Conservation (phyloP, 2,113 vertebrate genomes). For the Lota lota region DNA sequence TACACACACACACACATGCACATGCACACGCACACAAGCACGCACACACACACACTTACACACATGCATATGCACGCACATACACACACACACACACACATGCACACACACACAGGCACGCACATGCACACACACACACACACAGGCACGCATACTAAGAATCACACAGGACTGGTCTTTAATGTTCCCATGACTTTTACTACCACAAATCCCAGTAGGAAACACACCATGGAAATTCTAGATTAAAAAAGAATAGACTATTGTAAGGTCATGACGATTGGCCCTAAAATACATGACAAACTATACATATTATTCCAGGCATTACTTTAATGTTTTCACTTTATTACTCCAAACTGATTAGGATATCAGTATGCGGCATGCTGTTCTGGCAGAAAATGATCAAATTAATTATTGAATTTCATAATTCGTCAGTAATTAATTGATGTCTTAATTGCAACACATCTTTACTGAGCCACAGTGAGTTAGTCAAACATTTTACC, state of each 20-base stretch:
- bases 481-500: too few relatives aligned
- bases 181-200: constrained; percentile 54
- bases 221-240: constrained; percentile 30
- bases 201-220: constrained; percentile 33
- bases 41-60: not conserved
- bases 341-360: too few relatives aligned
- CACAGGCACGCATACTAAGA: not conserved
- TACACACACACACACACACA: not conserved
- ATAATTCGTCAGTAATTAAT: too few relatives aligned
- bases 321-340: too few relatives aligned
- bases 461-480: too few relatives aligned
- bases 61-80: not conserved
- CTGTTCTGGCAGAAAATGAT: too few relatives aligned
- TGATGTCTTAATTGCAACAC: too few relatives aligned
- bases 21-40: not conserved
- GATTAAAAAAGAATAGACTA: constrained; percentile 3
- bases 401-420: too few relatives aligned
- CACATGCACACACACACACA: not conserved
- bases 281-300: too few relatives aligned
- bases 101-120: not conserved
- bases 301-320: too few relatives aligned
- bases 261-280: too few relatives aligned
- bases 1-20: not conserved
- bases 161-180: constrained; percentile 16
- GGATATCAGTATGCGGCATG: too few relatives aligned